These are phyloP conservation scores for Riparia riparia DNA, from an alignment of 2,113 vertebrate genomes.

Conservation along the genomic window DNA sequence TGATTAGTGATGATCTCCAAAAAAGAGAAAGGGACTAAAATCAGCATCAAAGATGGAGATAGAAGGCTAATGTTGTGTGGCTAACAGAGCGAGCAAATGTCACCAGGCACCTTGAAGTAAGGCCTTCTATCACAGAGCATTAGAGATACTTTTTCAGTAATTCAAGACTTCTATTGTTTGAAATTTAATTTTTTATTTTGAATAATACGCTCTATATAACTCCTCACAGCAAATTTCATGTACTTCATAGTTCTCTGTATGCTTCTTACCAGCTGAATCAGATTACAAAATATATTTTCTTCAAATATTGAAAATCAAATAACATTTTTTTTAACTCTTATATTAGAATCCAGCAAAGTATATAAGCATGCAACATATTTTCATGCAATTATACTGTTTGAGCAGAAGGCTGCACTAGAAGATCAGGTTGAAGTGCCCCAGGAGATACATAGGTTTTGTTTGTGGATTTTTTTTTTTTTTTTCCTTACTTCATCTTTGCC, in stretches of 20 bases:
- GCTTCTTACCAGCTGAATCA: background rate
- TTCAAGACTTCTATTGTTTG: background rate
- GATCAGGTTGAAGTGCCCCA: constrained; percentile 30
- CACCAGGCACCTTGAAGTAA: background rate
- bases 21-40: background rate
- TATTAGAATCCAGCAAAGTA: background rate
- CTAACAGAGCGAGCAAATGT: background rate
- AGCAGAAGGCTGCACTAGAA: constrained; percentile 75
- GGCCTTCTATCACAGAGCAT: background rate
- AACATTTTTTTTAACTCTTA: background rate
- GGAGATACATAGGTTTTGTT: background rate
- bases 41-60: background rate
- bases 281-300: background rate
- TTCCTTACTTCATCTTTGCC: background rate
- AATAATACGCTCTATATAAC: background rate
- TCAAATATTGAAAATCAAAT: background rate
- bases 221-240: background rate
- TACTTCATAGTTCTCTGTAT: background rate
- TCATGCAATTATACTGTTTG: constrained; percentile 56
- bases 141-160: background rate
- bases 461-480: background rate
- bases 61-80: background rate
- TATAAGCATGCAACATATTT: background rate
- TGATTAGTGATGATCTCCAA: background rate
- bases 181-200: background rate